Base-by-base conservation (phyloP, 2,113 vertebrate genomes). In the Alligator sinensis region DNA sequence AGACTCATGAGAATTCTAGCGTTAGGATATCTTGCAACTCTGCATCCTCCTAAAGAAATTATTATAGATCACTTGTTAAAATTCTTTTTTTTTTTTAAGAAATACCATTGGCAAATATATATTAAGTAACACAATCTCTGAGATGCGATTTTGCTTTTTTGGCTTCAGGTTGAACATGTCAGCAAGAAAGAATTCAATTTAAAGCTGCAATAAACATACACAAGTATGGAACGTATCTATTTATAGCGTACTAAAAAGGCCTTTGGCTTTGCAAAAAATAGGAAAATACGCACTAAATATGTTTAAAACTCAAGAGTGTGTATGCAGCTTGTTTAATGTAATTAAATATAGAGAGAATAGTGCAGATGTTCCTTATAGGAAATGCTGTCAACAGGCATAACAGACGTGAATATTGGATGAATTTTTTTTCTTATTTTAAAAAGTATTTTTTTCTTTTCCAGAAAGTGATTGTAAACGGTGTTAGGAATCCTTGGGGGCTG, bases 1-100 rank as follows among this genome's bases (percentile, higher is more conserved):
- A 86, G 28, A 80, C 21, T 17, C 5, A 9, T 47, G 55, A 59
- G 27, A 28, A 58, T 95, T 93, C 82, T 22, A 54, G 68, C 82
- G 83, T 89, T 94, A 88, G 9, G 82, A 92, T 55, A 88, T 5
- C 60, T 89, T 91, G 28, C 7, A 84, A 75, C 91, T 92, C 89
- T 86, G 30, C 79, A 19, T 30, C 89, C 80, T 82, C 63, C 93
- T 96, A 87, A 92, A 61, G 61, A 85, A 64, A 27, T 28, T 92
- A 38, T 86, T 94, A 83, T 82, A 86, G 61, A 30, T 93, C 86
- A 74, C 25, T 80, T 70, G 13, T 77, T 83, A 94, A 63, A 66
- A 27, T 13, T 87, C 15, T 60, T 86, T 15, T 5, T 5, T 84
- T 92, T 38, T 28, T 87, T 91, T 86, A 89, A 55, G 86, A 87